Conservation (phyloP, 2,113 vertebrate species). For the Muntiacus reevesi region DNA sequence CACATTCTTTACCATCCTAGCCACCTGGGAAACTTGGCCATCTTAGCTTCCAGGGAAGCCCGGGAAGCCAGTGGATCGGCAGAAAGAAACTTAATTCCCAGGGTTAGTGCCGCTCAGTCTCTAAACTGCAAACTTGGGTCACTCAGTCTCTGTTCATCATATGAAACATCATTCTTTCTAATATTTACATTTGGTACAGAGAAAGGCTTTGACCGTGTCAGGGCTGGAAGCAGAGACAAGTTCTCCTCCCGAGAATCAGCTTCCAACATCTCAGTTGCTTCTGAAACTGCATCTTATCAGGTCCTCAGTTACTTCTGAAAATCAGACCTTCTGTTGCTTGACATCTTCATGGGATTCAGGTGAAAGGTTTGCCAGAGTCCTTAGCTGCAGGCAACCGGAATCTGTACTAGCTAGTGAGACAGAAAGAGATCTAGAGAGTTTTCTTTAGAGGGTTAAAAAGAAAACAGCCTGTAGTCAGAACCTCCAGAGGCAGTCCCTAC, state of each 20-base stretch:
- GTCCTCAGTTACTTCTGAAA: not conserved
- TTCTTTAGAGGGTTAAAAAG: not conserved
- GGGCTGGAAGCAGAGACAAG: not conserved
- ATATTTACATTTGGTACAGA: not conserved
- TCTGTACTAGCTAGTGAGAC: too few relatives aligned
- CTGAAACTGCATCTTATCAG: not conserved
- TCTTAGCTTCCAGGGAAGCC: not conserved
- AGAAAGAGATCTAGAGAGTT: not conserved
- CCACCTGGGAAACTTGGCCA: not conserved
- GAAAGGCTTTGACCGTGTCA: not conserved
- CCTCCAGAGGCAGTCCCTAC: not conserved
- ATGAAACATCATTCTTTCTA: not conserved
- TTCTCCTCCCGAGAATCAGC: not conserved
- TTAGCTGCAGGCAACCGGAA: not conserved
- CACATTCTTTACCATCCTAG: not conserved
- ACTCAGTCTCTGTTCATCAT: not conserved
- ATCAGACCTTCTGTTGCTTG: not conserved
- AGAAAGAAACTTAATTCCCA: not conserved
- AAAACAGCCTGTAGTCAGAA: not conserved
- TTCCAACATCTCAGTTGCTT: not conserved
- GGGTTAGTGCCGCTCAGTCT: not conserved
- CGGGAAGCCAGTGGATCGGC: rapidly evolving
- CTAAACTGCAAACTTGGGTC: not conserved
- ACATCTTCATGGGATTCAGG: not conserved
- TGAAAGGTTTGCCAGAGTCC: not conserved